Base-by-base conservation (phyloP, 2,113 vertebrate genomes). In the Numenius arquata region DNA sequence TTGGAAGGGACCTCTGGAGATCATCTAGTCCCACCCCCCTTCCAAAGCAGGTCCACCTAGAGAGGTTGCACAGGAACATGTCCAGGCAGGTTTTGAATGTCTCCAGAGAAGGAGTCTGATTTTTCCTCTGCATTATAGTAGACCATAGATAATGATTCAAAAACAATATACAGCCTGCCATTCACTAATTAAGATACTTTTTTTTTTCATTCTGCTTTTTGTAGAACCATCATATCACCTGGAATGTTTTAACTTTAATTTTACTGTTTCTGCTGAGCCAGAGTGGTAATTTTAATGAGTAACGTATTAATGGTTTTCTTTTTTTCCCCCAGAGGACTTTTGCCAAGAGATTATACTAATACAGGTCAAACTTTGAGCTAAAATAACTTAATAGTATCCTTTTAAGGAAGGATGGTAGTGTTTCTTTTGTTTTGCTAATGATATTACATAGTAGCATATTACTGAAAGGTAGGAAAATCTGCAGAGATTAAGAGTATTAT, bases 351-450 rank as follows among this genome's bases (percentile, higher is more conserved):
- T 96, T 93, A 77, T 68, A 86, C 52, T 89, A 92, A 96, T 70
- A 59, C 66, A 63, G 83, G 70, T 90, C 92, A 95, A 80, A 85
- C 14, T 71, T 72, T 45, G 25, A 76, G 32, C 25, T 76, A 88
- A 91, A 89, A 88, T 80, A 89, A 75, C 74, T 66, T 73, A 95
- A 79, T 36, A 82, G 5, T 58, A 68, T 63, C 63, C 21, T 68
- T 89, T 83, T 45, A 92, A 92, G 26, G 48, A 91, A 62, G 16
- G 29, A 61, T 25, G 4, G 34, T 58, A 75, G 59, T 47, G 9
- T 91, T 91, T 55, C 32, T 74, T 66, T 88, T 89, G 61, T 89
- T 95, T 95, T 95, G 45, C 10, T 92, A 89, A 95, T 90, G 70
- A 79, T 13, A 89, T 88, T 93, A 75, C 43, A 76, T n/a, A 66